These are phyloP conservation scores for Stegostoma tigrinum DNA, from an alignment of 2,113 vertebrate genomes.

Conservation along the genomic window DNA sequence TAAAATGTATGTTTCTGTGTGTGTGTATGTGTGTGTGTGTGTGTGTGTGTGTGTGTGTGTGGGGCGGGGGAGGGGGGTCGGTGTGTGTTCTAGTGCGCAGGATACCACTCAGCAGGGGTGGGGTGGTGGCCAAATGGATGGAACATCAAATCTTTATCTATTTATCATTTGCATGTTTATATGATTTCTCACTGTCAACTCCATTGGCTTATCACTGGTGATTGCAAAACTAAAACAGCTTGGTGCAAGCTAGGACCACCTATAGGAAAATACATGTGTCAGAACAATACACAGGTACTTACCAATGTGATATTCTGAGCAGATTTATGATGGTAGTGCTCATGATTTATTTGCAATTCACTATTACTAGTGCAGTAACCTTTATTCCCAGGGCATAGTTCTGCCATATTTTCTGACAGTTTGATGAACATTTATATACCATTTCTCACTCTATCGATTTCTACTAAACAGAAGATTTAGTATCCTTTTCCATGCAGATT, in stretches of 20 bases:
- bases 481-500: constrained; percentile 29
- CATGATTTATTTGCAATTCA: constrained; percentile 15
- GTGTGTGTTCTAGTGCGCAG: neutral
- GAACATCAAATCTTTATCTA: neutral
- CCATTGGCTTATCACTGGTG: neutral
- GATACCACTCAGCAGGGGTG: neutral
- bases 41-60: too few species aligned
- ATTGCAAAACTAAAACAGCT: neutral
- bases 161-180: neutral
- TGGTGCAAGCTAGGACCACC: neutral
- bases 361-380: constrained; percentile 25
- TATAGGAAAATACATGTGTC: neutral
- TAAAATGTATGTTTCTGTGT: neutral
- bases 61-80: neutral
- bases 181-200: neutral
- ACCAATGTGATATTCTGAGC: constrained; percentile 24
- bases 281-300: neutral
- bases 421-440: constrained; percentile 36
- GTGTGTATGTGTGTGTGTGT: too few species aligned
- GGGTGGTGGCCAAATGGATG: neutral
- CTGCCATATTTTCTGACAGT: constrained; percentile 26
- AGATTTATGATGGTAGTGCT: constrained; percentile 19
- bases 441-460: constrained; percentile 28
- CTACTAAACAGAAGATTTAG: constrained; percentile 28
- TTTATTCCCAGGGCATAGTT: constrained; percentile 27